Conservation (phyloP, 2,888 invertebrate species). For the Sinopyrophorus schimmeli region DNA sequence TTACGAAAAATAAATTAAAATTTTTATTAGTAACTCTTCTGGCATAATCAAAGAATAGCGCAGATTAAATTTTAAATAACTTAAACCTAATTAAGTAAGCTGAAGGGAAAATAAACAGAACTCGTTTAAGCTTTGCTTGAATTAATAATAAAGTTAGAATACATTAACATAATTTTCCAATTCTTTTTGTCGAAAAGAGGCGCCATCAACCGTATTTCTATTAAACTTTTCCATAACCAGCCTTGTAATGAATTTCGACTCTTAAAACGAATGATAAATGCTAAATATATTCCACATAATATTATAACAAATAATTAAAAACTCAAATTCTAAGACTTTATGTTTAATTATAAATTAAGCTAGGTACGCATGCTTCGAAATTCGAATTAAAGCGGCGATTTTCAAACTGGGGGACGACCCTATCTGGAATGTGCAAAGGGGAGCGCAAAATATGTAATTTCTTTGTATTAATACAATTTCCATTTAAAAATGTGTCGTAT, state of each 20-base stretch:
- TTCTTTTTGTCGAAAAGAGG: slow-evolving; percentile 19
- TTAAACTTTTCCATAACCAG: slow-evolving; percentile 16
- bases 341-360: too few relatives aligned
- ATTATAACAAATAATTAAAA: slow-evolving; percentile 9
- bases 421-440: too few relatives aligned
- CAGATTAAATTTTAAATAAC: too few relatives aligned
- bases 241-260: slow-evolving; percentile 20
- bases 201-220: slow-evolving; percentile 24
- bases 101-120: slow-evolving; percentile 18
- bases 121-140: slow-evolving; percentile 18
- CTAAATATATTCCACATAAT: neutral
- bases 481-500: too few relatives aligned
- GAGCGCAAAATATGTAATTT: too few relatives aligned
- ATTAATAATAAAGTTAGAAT: slow-evolving; percentile 20
- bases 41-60: too few relatives aligned
- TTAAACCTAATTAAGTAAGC: slow-evolving; percentile 16
- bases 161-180: slow-evolving; percentile 27
- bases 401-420: too few relatives aligned
- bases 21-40: too few relatives aligned
- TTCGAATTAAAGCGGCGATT: too few relatives aligned
- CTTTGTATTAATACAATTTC: too few relatives aligned
- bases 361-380: too few relatives aligned
- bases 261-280: slow-evolving; percentile 12
- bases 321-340: too few relatives aligned
- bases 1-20: slow-evolving; percentile 11